These are phyloP conservation scores for Cheilosia grossa DNA, from an alignment of 2,888 invertebrate genomes.

Conservation along the genomic window DNA sequence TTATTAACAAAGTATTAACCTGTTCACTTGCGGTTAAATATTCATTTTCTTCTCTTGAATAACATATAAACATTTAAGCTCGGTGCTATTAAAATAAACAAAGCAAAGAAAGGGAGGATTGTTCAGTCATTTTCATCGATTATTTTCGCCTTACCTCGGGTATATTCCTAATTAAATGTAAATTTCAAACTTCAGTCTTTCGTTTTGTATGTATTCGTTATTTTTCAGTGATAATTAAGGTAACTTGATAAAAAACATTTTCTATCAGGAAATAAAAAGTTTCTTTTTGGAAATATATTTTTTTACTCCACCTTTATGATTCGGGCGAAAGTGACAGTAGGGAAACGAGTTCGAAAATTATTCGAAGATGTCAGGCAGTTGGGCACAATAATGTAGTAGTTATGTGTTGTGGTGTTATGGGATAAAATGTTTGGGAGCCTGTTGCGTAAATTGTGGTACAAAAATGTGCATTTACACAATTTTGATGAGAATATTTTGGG, in stretches of 20 bases:
- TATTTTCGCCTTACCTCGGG: constrained; percentile 41
- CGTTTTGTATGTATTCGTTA: constrained; percentile 34
- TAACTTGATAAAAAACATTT: constrained; percentile 69
- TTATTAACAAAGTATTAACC: not conserved
- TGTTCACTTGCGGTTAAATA: not conserved
- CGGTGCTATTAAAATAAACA: constrained; percentile 39
- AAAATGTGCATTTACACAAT: no score
- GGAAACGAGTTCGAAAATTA: constrained; percentile 34
- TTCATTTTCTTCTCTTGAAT: not conserved
- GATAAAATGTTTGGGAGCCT: constrained; percentile 15
- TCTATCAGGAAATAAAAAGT: constrained; percentile 47
- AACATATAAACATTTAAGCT: constrained; percentile 2
- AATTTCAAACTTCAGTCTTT: constrained; percentile 35
- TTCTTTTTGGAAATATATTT: constrained; percentile 39
- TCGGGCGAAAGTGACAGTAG: constrained; percentile 45
- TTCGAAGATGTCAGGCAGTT: constrained; percentile 5
- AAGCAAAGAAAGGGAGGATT: constrained; percentile 29
- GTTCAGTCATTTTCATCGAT: not conserved
- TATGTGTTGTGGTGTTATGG: no score
- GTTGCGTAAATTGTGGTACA: constrained; percentile 6
- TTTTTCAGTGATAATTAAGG: constrained; percentile 38
- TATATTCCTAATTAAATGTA: constrained; percentile 30
- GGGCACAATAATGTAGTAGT: constrained; percentile 39
- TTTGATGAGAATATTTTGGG: no score
- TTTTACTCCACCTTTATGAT: constrained; percentile 66